A percentile compares a stretch with the other conserved stretches of the same genome.
Evolutionary conservation across 2,888 invertebrate genomes (phyloP).

Genomic region (Epistrophe grossulariae): DNA sequence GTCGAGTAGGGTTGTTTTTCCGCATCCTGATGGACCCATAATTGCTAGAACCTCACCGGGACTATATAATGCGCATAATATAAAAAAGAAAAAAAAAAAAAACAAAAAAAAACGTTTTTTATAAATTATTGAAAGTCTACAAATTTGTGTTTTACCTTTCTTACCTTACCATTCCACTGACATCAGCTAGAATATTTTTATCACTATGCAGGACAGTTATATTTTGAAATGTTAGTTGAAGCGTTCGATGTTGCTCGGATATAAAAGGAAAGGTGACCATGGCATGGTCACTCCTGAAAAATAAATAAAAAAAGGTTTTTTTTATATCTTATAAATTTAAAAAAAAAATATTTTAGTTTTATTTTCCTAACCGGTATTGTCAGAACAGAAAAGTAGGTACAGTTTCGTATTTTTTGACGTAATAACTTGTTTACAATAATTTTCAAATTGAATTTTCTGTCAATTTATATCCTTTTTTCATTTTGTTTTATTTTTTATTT

Average conservation of each 20-base stretch:
- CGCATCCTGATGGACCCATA: conserved; percentile 92
- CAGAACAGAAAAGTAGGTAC: too few relatives aligned
- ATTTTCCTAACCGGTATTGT: too few relatives aligned
- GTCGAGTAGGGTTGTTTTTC: conserved; percentile 92
- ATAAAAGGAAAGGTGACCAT: conserved; percentile 87
- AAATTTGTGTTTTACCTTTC: conserved; percentile 67
- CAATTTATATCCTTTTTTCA: too few relatives aligned
- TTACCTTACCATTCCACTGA: conserved; percentile 88
- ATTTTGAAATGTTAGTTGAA: conserved; percentile 88
- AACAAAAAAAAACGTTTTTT: conserved; percentile 17
- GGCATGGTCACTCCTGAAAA: conserved; percentile 86
- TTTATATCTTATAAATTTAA: too few relatives aligned
- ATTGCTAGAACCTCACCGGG: conserved; percentile 92
- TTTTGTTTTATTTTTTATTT: too few relatives aligned
- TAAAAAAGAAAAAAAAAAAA: not conserved
- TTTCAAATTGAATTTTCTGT: too few relatives aligned
- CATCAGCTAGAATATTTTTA: conserved; percentile 88
- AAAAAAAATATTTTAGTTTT: too few relatives aligned
- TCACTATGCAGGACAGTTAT: conserved; percentile 85
- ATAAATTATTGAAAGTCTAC: conserved; percentile 45
- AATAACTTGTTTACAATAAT: too few relatives aligned
- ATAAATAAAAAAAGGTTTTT: not conserved
- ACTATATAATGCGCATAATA: conserved; percentile 79
- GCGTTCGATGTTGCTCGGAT: conserved; percentile 86
- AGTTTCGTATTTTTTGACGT: too few relatives aligned